Evolutionary conservation across 1,140 invertebrate genomes (phyloP).

Genomic region (Caenorhabditis brenneri): DNA sequence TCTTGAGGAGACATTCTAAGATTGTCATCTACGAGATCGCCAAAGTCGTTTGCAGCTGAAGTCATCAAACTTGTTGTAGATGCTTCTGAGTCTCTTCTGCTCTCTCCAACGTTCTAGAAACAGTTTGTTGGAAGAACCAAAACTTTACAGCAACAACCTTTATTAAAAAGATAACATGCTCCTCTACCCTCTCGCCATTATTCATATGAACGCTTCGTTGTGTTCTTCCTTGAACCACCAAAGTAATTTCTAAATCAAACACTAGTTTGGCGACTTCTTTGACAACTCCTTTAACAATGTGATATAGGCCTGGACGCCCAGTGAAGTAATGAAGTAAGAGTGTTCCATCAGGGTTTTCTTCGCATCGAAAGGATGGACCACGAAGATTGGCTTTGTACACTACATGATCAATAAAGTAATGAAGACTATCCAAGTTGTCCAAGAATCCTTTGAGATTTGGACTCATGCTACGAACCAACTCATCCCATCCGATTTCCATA

Average conservation of each 20-base stretch:
- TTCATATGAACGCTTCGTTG: constrained; percentile 56
- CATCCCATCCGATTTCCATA: constrained; percentile 65
- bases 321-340: constrained; percentile 72
- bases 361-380: constrained; percentile 69
- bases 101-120: constrained; percentile 25
- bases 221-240: constrained; percentile 62
- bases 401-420: constrained; percentile 70
- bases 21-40: too few species aligned
- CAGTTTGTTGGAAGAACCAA: not conserved
- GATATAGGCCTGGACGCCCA: constrained; percentile 70
- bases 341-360: constrained; percentile 66
- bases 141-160: constrained; percentile 34
- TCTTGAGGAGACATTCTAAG: too few species aligned
- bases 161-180: constrained; percentile 57
- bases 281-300: constrained; percentile 71
- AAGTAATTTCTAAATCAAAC: constrained; percentile 67
- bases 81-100: not conserved
- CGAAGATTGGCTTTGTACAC: constrained; percentile 65
- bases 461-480: constrained; percentile 64
- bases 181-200: constrained; percentile 55
- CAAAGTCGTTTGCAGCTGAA: too few species aligned
- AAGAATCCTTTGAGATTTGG: constrained; percentile 69
- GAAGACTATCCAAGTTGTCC: constrained; percentile 67
- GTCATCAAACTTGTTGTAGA: not conserved
- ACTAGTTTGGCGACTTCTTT: constrained; percentile 66